A percentile compares a stretch with the other conserved stretches of the same genome.
These are phyloP conservation scores for Euborellia annulipes DNA, from an alignment of 1,140 invertebrate genomes.

Conservation along the genomic window DNA sequence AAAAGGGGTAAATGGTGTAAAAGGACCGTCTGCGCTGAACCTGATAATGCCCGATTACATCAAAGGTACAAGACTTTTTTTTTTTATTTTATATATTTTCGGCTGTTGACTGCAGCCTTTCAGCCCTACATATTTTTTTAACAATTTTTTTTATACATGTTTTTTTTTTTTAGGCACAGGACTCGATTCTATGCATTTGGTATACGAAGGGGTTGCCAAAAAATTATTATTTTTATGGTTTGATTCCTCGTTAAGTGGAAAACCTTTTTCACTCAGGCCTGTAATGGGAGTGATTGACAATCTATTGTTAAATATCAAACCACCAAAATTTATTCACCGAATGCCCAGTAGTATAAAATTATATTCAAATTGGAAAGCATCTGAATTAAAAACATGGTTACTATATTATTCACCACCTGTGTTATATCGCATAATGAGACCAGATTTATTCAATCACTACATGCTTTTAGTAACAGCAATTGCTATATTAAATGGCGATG, in stretches of 20 bases:
- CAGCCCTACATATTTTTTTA: too few species aligned
- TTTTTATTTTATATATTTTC: too few species aligned
- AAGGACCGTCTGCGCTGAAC: neutral
- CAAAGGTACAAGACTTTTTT: too few species aligned
- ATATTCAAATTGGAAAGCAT: neutral
- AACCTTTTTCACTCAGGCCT: neutral
- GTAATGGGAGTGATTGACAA: neutral
- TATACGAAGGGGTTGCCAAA: neutral
- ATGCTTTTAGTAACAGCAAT: neutral
- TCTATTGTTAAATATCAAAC: neutral
- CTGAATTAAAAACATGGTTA: neutral
- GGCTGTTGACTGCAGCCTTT: too few species aligned
- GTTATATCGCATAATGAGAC: neutral
- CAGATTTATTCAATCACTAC: too few species aligned
- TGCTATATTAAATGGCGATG: neutral
- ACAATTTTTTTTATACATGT: too few species aligned
- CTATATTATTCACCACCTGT: neutral
- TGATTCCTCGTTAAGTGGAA: neutral
- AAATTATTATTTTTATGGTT: neutral
- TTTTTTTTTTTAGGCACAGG: neutral
- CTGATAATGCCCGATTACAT: neutral
- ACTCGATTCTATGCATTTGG: neutral
- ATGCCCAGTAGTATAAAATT: neutral
- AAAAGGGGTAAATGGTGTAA: neutral
- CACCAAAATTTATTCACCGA: neutral